Conservation (phyloP, 2,888 invertebrate genomes). For the Caenorhabditis zanzibari region DNA sequence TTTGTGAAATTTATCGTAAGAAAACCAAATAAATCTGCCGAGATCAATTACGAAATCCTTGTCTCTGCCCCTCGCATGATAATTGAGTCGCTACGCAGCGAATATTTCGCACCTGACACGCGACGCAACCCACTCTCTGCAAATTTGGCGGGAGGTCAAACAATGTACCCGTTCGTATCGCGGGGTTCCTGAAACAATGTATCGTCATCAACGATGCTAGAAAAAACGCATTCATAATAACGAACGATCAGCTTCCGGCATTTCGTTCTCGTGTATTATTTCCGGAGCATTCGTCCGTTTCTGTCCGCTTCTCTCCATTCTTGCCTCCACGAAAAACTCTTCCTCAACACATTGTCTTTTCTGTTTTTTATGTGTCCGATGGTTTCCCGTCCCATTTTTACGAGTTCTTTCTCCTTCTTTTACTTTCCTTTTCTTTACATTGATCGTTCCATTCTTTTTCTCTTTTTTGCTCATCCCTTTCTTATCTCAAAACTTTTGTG, state of each 20-base stretch:
- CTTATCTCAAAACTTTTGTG: constrained; percentile 16
- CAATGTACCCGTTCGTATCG: too few relatives aligned
- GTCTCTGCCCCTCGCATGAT: too few relatives aligned
- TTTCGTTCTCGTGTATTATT: constrained; percentile 54
- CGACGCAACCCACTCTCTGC: too few relatives aligned
- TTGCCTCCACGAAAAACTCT: constrained; percentile 46
- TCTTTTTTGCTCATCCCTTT: constrained; percentile 21
- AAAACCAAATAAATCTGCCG: too few relatives aligned
- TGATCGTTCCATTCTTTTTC: constrained; percentile 29
- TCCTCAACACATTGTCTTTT: constrained; percentile 31
- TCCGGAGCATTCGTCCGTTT: constrained; percentile 59
- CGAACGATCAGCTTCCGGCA: constrained; percentile 50
- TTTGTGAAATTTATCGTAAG: too few relatives aligned
- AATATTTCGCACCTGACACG: too few relatives aligned
- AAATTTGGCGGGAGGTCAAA: too few relatives aligned
- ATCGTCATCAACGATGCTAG: constrained; percentile 47
- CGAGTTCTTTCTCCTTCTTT: constrained; percentile 43
- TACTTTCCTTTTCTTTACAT: constrained; percentile 12
- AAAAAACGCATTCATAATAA: constrained; percentile 63
- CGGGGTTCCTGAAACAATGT: not conserved
- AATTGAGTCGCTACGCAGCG: too few relatives aligned
- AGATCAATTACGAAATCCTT: too few relatives aligned
- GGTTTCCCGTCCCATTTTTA: constrained; percentile 54
- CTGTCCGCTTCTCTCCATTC: constrained; percentile 14
- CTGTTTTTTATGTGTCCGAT: constrained; percentile 56